Base-by-base conservation (phyloP, 2,797 vertebrate genomes). In the Mormyrops attenuatus region DNA sequence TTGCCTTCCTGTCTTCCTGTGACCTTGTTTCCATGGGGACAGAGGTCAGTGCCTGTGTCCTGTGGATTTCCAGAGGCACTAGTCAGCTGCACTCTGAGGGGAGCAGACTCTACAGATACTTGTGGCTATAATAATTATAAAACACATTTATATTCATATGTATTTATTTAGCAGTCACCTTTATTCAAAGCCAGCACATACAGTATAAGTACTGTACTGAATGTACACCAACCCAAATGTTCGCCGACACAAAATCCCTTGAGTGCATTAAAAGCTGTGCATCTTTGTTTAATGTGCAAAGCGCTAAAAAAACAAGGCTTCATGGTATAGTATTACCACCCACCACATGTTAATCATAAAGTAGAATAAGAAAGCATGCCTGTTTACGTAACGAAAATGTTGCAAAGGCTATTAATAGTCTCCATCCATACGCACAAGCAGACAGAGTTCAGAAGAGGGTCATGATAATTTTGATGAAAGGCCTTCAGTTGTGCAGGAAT, bases 1-100 rank as follows among this genome's bases (percentile, higher is more conserved):
- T 38, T 73, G 30, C 69, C 69, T 38, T 30, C 26, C 26, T 73
- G 69, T 73, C 69, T 73, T 73, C 69, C 69, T 73, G 69, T 87
- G 85, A 53, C 85, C 47, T 55, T 53, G 49, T 53, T 55, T 53
- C 85, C 85, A 87, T 53, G 85, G 85, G 26, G 85, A 87, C 85
- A 87, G 85, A 38, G 85, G 49, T 87, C 49, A 34, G 30, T 55
- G 30, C 3, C 49, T 87, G 49, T 34, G 22, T 26, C 85, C 85
- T 53, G 85, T 50, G 49, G 85, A 30, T 26, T 86, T 53, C 30
- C 52, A 87, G 30, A 87, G 50, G 34, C 52, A 34, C 22, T n/a
- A 57, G 50, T 57, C 84, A 85, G 50, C 47, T 50, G 50, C 49
- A 50, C 26, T 26, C 50, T 53, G n/a, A 50, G 41, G 77, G 77